Evolutionary conservation across 2,888 invertebrate genomes (phyloP).

Genomic region (Himalopsyche japonica): DNA sequence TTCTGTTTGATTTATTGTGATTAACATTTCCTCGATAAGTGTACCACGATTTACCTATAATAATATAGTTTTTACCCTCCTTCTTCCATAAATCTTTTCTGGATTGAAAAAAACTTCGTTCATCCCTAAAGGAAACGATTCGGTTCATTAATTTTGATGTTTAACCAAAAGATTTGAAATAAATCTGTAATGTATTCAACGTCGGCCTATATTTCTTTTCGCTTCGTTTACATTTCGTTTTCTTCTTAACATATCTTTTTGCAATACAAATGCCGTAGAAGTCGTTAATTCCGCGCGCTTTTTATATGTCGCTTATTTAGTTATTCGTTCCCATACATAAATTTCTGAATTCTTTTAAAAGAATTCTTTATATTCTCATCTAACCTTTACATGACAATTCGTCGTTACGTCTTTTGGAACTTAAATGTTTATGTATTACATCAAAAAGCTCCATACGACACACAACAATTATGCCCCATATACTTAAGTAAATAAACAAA

Average conservation of each 20-base stretch:
- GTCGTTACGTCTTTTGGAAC: neutral
- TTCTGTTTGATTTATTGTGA: too few relatives aligned
- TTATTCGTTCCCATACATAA: neutral
- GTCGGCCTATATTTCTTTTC: neutral
- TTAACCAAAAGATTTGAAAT: neutral
- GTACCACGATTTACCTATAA: too few relatives aligned
- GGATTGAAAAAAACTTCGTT: neutral
- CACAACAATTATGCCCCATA: too few relatives aligned
- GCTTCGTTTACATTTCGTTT: neutral
- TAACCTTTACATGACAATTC: neutral
- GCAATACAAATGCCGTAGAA: neutral
- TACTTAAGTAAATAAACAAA: too few relatives aligned
- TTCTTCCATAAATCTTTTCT: too few relatives aligned
- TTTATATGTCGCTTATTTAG: neutral
- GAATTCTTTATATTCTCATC: neutral
- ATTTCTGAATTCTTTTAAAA: neutral
- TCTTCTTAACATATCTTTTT: neutral
- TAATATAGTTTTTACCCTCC: too few relatives aligned
- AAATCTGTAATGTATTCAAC: neutral
- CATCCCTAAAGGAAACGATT: neutral
- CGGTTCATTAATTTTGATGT: neutral
- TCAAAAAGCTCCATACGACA: neutral
- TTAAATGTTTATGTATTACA: neutral
- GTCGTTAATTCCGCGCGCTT: neutral
- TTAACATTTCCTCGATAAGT: too few relatives aligned